phyloP scores from a whole-genome alignment of 2,888 invertebrate species.

The Electrophaes corylata region DNA sequence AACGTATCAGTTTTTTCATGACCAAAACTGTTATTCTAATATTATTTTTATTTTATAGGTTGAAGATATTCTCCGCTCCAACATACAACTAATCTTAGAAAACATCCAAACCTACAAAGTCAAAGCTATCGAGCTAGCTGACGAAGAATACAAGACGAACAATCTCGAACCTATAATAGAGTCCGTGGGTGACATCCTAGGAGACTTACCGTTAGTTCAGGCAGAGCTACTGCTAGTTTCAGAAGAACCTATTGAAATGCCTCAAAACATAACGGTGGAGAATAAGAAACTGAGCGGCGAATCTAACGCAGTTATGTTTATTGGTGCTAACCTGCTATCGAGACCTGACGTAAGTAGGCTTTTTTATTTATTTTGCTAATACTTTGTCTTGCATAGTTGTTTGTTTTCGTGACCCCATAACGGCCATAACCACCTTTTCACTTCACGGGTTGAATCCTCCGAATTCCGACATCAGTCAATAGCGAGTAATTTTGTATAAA shows the following conservation, averaged over 20 bases:
- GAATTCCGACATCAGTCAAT: too few relatives aligned
- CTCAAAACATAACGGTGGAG: slow-evolving; percentile 82
- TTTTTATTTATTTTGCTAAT: not conserved
- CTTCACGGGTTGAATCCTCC: too few relatives aligned
- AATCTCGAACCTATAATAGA: slow-evolving; percentile 79
- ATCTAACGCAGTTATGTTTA: slow-evolving; percentile 75
- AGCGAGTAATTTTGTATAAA: too few relatives aligned
- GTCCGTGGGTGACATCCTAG: slow-evolving; percentile 83
- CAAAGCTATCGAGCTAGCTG: slow-evolving; percentile 82
- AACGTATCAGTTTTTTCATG: too few relatives aligned
- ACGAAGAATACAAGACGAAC: slow-evolving; percentile 78
- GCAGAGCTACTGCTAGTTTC: slow-evolving; percentile 86
- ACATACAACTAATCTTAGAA: slow-evolving; percentile 89
- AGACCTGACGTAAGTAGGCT: slow-evolving; percentile 68
- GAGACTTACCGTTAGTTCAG: slow-evolving; percentile 88
- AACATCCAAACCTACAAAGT: slow-evolving; percentile 87
- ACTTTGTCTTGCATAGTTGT: too few relatives aligned
- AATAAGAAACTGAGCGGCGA: slow-evolving; percentile 85
- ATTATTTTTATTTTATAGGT: slow-evolving; percentile 47
- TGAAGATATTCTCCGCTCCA: slow-evolving; percentile 83
- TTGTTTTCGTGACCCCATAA: too few relatives aligned
- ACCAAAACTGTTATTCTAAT: too few relatives aligned
- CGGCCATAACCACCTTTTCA: too few relatives aligned
- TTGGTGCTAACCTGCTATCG: slow-evolving; percentile 80
- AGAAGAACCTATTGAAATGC: slow-evolving; percentile 76